Evolutionary conservation across 2,113 vertebrate species (phyloP).

Genomic region (Campylomormyrus tamandua): DNA sequence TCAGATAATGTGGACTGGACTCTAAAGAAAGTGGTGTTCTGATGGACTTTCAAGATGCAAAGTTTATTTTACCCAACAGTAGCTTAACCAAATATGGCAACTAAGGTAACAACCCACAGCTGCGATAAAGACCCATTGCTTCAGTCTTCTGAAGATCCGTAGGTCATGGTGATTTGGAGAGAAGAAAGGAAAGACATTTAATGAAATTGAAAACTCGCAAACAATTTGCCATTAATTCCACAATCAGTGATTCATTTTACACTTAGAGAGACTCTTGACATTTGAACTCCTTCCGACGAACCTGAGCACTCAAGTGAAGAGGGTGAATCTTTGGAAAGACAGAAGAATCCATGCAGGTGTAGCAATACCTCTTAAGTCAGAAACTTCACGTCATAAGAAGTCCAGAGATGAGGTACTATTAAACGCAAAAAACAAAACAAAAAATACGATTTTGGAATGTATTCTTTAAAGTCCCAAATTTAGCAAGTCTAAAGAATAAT

Average conservation of each 20-base stretch:
- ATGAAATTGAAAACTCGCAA: neutral
- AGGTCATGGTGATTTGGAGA: neutral
- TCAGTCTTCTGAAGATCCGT: neutral
- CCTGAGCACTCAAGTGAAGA: neutral
- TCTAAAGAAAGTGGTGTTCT: neutral
- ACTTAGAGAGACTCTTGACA: neutral
- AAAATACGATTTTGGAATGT: neutral
- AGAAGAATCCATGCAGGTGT: neutral
- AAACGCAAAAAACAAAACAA: neutral
- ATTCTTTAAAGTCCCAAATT: conserved; percentile 3
- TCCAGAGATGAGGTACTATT: neutral
- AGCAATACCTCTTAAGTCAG: neutral
- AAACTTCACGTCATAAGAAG: neutral
- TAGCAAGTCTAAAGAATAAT: conserved; percentile 9
- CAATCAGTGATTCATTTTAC: neutral
- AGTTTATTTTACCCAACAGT: neutral
- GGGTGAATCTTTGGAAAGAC: neutral
- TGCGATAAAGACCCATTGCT: neutral
- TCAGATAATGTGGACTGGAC: neutral
- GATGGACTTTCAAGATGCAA: neutral
- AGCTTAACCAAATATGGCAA: neutral
- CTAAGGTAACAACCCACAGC: neutral
- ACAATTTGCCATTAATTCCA: neutral
- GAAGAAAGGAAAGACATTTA: neutral
- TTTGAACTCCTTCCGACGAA: neutral